A percentile compares a stretch with the other conserved stretches of the same genome.
These are phyloP conservation scores for Dendrolimus pini DNA, from an alignment of 2,888 invertebrate species.

Conservation along the genomic window DNA sequence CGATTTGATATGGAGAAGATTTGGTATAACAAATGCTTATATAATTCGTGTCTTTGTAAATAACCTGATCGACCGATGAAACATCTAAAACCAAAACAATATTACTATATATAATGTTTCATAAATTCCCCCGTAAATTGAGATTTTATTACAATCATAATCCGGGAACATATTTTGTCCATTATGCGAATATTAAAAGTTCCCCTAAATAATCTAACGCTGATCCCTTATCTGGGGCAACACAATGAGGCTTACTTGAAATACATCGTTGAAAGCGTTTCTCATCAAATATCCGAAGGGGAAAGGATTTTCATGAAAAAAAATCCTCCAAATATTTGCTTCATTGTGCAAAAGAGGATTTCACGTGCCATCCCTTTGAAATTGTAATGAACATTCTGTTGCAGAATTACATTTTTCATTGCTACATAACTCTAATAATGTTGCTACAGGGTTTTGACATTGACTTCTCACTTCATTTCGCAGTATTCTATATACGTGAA, in stretches of 20 bases:
- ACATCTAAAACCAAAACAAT: too few relatives aligned
- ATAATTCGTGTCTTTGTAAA: too few relatives aligned
- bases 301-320: slow-evolving; percentile 22
- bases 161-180: not conserved
- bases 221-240: slow-evolving; percentile 4
- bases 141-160: not conserved
- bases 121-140: not conserved
- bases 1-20: too few relatives aligned
- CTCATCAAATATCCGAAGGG: slow-evolving; percentile 43
- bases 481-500: too few relatives aligned
- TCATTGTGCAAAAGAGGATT: slow-evolving; percentile 13
- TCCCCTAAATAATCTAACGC: not conserved
- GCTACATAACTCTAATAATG: too few relatives aligned
- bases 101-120: not conserved
- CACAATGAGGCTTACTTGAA: slow-evolving; percentile 11
- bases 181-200: not conserved
- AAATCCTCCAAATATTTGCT: slow-evolving; percentile 20
- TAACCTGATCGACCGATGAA: too few relatives aligned
- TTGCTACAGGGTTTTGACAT: too few relatives aligned
- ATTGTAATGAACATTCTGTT: slow-evolving; percentile 4
- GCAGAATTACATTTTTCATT: not conserved
- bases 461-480: too few relatives aligned
- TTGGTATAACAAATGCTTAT: too few relatives aligned
- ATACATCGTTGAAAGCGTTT: slow-evolving; percentile 25
- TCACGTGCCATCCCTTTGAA: slow-evolving; percentile 6